A percentile compares a stretch with the other conserved stretches of the same genome.
Conservation (phyloP, 2,113 vertebrate genomes). For the Varanus komodoensis region DNA sequence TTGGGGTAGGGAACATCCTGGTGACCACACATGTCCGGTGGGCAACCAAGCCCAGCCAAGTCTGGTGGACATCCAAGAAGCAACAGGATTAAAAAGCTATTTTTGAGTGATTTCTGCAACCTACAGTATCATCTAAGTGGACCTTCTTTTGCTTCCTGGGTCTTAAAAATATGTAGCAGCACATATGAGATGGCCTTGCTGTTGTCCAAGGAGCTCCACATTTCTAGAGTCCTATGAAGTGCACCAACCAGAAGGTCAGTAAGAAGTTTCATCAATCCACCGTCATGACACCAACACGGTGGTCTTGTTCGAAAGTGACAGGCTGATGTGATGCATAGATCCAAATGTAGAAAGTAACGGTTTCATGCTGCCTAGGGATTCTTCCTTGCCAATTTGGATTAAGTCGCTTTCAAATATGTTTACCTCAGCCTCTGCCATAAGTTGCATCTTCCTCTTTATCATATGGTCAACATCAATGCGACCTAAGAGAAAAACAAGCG, state of each 20-base stretch:
- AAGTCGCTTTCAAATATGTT: slow-evolving; percentile 30
- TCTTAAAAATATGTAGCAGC: background rate
- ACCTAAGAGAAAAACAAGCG: slow-evolving; percentile 67
- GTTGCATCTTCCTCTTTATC: slow-evolving; percentile 78
- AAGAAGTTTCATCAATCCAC: background rate
- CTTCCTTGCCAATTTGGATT: background rate
- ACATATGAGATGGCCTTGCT: background rate
- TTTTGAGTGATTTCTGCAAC: background rate
- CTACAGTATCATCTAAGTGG: background rate
- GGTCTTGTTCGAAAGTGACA: background rate
- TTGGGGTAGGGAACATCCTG: background rate
- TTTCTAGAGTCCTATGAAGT: background rate
- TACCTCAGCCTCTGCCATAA: slow-evolving; percentile 84
- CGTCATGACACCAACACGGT: background rate
- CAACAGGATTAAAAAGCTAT: background rate
- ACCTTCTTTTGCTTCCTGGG: background rate
- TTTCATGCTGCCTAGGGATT: background rate
- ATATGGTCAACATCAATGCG: slow-evolving; percentile 73
- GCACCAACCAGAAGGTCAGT: background rate
- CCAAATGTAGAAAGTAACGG: background rate
- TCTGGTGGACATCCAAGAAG: background rate
- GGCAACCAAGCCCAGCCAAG: background rate
- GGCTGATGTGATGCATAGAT: background rate
- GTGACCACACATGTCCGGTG: background rate
- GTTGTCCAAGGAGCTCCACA: background rate